These are phyloP conservation scores for Rhabdomys dilectus DNA, from an alignment of 2,113 vertebrate species.

Conservation along the genomic window DNA sequence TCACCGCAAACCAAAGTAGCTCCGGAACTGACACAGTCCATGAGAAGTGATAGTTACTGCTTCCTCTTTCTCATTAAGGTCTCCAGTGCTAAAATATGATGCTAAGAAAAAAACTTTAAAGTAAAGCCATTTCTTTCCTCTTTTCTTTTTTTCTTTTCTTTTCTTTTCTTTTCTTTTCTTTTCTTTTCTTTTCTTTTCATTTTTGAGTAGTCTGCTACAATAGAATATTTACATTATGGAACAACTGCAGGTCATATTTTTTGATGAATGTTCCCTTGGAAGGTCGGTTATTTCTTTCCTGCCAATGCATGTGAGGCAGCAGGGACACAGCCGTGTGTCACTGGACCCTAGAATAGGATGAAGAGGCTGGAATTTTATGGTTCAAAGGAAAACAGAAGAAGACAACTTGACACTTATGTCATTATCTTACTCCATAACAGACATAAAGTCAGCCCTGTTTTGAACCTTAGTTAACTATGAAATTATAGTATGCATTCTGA, in stretches of 20 bases:
- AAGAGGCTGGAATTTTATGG: neutral
- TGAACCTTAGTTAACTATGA: neutral
- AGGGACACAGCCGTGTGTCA: neutral
- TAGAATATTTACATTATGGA: neutral
- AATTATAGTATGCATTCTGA: neutral
- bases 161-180: too few relatives aligned
- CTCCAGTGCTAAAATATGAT: neutral
- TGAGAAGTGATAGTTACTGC: neutral
- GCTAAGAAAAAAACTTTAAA: conserved; percentile 11
- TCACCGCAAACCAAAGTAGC: neutral
- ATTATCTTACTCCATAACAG: neutral
- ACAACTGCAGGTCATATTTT: neutral
- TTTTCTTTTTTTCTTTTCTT: too few relatives aligned
- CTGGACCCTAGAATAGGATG: neutral
- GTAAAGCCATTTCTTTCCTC: neutral
- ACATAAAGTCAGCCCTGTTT: neutral
- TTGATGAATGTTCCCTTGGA: neutral
- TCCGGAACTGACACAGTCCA: neutral
- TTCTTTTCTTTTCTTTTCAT: too few relatives aligned
- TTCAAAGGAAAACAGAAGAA: neutral
- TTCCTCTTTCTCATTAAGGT: conserved; percentile 4
- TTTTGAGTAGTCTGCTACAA: neutral
- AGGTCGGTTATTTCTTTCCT: neutral
- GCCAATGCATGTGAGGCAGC: neutral
- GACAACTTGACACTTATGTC: neutral